Evolutionary conservation across 2,113 vertebrate species (phyloP).

Genomic region (Sceloporus undulatus): DNA sequence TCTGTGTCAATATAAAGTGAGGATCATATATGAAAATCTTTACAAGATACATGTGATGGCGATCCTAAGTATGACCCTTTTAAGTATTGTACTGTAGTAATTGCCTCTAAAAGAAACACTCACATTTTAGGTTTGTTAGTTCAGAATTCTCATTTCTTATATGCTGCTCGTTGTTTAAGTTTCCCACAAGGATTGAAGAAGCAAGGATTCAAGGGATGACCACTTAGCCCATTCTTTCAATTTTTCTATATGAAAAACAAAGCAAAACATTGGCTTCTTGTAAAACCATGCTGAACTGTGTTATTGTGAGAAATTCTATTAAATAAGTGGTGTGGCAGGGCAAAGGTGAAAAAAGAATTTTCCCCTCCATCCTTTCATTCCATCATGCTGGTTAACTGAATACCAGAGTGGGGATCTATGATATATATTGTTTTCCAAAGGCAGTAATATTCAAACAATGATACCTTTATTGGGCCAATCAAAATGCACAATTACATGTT

Average conservation of each 20-base stretch:
- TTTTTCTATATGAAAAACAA: not conserved
- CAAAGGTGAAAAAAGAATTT: not conserved
- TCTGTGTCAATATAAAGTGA: not conserved
- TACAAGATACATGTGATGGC: not conserved
- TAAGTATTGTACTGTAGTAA: not conserved
- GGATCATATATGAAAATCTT: not conserved
- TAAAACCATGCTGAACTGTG: too few species aligned
- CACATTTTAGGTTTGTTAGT: not conserved
- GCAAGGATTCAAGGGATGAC: not conserved
- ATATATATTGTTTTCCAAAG: not conserved
- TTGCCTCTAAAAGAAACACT: not conserved
- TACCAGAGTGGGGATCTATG: not conserved
- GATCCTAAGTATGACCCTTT: not conserved
- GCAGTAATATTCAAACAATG: too few species aligned
- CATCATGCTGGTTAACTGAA: not conserved
- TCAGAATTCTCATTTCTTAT: not conserved
- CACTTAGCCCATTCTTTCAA: not conserved
- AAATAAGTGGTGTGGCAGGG: not conserved
- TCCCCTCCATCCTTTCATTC: not conserved
- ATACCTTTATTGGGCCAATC: too few species aligned
- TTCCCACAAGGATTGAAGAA: not conserved
- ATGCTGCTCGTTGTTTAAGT: not conserved
- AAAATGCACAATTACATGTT: too few species aligned
- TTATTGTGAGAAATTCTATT: not conserved
- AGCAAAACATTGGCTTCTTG: not conserved